Evolutionary conservation across 2,113 vertebrate species (phyloP), one percentile per base, ranked within the genome.

Genomic region (Pseudorhombus dupliciocellatus): DNA sequence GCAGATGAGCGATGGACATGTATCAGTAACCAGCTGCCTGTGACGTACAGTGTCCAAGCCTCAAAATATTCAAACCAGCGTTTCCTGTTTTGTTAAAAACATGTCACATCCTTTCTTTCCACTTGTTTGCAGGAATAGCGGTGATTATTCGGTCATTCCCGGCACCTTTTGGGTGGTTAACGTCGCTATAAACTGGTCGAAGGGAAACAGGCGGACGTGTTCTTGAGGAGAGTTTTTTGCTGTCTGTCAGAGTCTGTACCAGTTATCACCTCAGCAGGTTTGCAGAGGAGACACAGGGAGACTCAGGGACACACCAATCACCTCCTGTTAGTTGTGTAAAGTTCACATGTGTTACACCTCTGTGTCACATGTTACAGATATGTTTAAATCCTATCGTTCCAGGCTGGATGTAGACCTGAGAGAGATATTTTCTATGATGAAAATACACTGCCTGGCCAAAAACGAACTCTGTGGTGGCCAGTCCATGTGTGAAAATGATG

Each of bases 141-240:
- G 26, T 34, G 10, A n/a, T n/a, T n/a, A n/a, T n/a, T n/a, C n/a
- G n/a, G n/a, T n/a, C 7, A 12, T 4, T 26, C 16, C 18, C 37
- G 0, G 60, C 50, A 14, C 14, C 12, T 7, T 20, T 80, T 37
- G 64, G 73, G 34, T 37, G 2, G 2, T 10, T 37, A 3, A 26
- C 34, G 15, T 46, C 60, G 53, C 34, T 11, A 9, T 64, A 28
- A 18, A 20, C 15, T 6, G 62, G 30, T 61, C 22, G 3, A 51
- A 46, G 60, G 67, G 24, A 73, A 70, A 40, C 30, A 5, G 22
- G 15, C 71, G 1, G 15, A 44, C 1, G 12, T 37, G 34, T 37
- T 72, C 71, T 46, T 83, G 55, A 77, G 65, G 54, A 55, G 40
- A 55, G 58, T 40, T 84, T 75, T 77, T 57, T 48, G 69, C 63